These are phyloP conservation scores for Centruroides sculpturatus DNA, from an alignment of 1,140 invertebrate genomes.

Conservation along the genomic window DNA sequence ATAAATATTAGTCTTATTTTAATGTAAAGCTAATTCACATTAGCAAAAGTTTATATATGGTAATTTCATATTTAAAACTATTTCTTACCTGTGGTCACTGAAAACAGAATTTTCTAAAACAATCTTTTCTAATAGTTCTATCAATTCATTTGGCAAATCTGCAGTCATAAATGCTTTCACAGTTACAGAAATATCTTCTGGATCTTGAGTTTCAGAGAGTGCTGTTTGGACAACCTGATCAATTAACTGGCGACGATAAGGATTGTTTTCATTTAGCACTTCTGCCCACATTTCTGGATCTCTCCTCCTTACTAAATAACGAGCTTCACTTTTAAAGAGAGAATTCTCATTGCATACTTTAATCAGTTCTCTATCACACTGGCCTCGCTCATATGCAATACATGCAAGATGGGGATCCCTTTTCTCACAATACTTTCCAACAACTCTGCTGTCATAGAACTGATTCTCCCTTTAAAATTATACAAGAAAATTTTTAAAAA, in stretches of 20 bases:
- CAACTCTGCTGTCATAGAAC: slow-evolving; percentile 42
- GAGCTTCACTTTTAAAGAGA: slow-evolving; percentile 40
- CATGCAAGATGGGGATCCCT: slow-evolving; percentile 97
- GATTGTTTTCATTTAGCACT: slow-evolving; percentile 87
- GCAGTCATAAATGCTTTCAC: slow-evolving; percentile 99
- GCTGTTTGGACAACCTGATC: slow-evolving; percentile 95
- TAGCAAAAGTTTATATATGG: too few species aligned
- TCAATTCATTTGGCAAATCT: slow-evolving; percentile 97
- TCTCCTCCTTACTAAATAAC: slow-evolving; percentile 81
- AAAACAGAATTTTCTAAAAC: slow-evolving; percentile 97
- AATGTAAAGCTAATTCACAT: too few species aligned
- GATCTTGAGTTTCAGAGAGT: slow-evolving; percentile 86
- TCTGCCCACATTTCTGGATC: slow-evolving; percentile 94
- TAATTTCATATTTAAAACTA: too few species aligned
- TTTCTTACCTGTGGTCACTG: slow-evolving; percentile 65
- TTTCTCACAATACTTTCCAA: slow-evolving; percentile 99
- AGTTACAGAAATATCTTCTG: slow-evolving; percentile 97
- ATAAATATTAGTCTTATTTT: too few species aligned
- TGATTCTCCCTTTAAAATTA: too few species aligned
- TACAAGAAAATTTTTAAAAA: too few species aligned
- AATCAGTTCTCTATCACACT: slow-evolving; percentile 94
- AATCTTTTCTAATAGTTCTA: slow-evolving; percentile 97
- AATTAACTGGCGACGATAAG: slow-evolving; percentile 87
- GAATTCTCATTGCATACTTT: slow-evolving; percentile 32
- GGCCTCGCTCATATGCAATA: slow-evolving; percentile 95